Conservation (phyloP, 2,888 invertebrate genomes). For the Philereme transversata region DNA sequence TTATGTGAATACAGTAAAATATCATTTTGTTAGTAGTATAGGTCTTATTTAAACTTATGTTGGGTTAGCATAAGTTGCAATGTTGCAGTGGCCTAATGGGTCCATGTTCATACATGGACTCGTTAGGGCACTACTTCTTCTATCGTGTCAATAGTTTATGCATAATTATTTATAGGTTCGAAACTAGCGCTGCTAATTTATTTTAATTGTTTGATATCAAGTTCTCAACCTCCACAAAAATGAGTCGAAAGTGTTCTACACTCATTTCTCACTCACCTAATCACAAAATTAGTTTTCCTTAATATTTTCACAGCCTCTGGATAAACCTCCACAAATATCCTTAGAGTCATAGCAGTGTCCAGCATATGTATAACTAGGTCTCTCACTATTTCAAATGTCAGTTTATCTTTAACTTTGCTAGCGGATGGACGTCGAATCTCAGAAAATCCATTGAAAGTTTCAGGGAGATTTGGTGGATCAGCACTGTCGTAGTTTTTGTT, state of each 20-base stretch:
- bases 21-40: too few species aligned
- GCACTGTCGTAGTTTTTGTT: slow-evolving; percentile 73
- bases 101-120: too few species aligned
- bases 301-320: slow-evolving; percentile 81
- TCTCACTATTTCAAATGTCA: slow-evolving; percentile 79
- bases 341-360: slow-evolving; percentile 88
- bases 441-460: slow-evolving; percentile 74
- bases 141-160: too few species aligned
- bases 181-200: too few species aligned
- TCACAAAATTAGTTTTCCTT: slow-evolving; percentile 83
- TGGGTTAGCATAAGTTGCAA: too few species aligned
- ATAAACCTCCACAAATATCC: slow-evolving; percentile 87
- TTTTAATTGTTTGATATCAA: too few species aligned
- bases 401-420: slow-evolving; percentile 54
- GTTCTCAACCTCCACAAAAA: not conserved
- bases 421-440: slow-evolving; percentile 65
- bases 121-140: too few species aligned
- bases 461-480: slow-evolving; percentile 75
- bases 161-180: too few species aligned
- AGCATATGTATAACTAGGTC: slow-evolving; percentile 88
- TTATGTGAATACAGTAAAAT: too few species aligned
- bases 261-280: slow-evolving; percentile 68
- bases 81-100: too few species aligned
- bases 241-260: not conserved
- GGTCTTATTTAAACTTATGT: too few species aligned